phyloP scores from a whole-genome alignment of 2,113 vertebrate genomes.

The Dromas ardeola region DNA sequence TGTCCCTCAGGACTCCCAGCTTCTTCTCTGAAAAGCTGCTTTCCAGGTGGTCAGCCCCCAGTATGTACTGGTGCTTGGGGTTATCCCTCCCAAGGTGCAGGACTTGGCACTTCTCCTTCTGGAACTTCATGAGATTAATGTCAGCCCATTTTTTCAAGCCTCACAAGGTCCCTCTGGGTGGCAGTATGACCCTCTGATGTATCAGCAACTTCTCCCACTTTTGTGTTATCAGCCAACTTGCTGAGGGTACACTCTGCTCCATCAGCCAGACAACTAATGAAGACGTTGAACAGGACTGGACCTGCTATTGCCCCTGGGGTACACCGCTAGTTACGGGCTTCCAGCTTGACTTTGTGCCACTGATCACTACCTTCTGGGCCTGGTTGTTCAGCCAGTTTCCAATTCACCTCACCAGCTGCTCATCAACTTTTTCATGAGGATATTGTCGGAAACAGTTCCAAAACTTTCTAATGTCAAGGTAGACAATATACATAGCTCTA shows the following conservation, averaged over 20 bases:
- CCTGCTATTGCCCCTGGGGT: not conserved
- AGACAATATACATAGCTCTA: not conserved
- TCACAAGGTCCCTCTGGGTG: not conserved
- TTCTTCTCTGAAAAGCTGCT: not conserved
- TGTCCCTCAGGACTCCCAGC: not conserved
- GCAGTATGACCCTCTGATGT: not conserved
- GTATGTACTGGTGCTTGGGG: not conserved
- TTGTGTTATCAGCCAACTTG: not conserved
- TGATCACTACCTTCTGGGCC: not conserved
- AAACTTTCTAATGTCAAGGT: not conserved
- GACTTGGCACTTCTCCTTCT: not conserved
- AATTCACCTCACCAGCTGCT: not conserved
- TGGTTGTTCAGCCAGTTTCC: not conserved
- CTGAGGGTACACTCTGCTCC: not conserved
- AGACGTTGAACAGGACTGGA: too few relatives aligned
- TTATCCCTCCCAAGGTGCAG: not conserved
- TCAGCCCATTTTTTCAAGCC: not conserved
- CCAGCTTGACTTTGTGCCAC: not conserved
- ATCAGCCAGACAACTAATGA: not conserved
- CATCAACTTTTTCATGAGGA: not conserved
- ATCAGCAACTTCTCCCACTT: not conserved
- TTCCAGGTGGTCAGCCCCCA: not conserved
- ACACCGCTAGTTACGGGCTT: not conserved
- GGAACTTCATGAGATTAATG: not conserved
- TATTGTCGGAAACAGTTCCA: not conserved